Evolutionary conservation across 2,113 vertebrate species (phyloP).

Genomic region (Aplodontia rufa): DNA sequence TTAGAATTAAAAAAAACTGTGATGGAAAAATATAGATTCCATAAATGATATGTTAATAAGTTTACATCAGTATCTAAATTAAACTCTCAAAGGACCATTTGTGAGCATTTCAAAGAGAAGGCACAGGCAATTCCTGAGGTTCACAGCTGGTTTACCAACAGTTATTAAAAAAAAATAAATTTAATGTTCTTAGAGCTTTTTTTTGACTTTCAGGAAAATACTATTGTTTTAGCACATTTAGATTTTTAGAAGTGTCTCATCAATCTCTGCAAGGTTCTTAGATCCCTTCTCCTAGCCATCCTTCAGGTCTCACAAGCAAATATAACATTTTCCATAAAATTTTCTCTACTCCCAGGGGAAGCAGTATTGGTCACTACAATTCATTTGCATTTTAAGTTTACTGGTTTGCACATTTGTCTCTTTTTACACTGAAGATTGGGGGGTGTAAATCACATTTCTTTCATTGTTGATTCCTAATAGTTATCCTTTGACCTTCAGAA

Average conservation of each 20-base stretch:
- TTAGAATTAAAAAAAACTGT: not conserved
- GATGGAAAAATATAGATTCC: not conserved
- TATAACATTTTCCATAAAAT: not conserved
- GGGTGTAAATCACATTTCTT: not conserved
- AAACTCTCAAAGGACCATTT: not conserved
- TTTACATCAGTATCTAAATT: not conserved
- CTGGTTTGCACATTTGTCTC: not conserved
- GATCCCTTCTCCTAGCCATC: not conserved
- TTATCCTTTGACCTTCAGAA: not conserved
- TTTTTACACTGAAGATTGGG: not conserved
- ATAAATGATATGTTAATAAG: constrained; percentile 1
- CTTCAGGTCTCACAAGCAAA: not conserved
- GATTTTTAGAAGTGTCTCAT: not conserved
- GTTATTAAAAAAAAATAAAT: not conserved
- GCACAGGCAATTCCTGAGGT: not conserved
- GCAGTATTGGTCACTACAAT: not conserved
- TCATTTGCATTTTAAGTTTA: not conserved
- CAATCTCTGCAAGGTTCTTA: not conserved
- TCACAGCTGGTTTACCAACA: not conserved
- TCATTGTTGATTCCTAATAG: not conserved
- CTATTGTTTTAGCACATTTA: not conserved
- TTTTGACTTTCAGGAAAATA: not conserved
- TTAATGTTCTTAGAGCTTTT: not conserved
- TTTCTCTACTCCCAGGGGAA: not conserved
- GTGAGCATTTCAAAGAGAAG: constrained; percentile 8